phyloP scores from a whole-genome alignment of 30 jellyfish, hydroid and myxozoan genomes.

The Aurelia coerulea region DNA sequence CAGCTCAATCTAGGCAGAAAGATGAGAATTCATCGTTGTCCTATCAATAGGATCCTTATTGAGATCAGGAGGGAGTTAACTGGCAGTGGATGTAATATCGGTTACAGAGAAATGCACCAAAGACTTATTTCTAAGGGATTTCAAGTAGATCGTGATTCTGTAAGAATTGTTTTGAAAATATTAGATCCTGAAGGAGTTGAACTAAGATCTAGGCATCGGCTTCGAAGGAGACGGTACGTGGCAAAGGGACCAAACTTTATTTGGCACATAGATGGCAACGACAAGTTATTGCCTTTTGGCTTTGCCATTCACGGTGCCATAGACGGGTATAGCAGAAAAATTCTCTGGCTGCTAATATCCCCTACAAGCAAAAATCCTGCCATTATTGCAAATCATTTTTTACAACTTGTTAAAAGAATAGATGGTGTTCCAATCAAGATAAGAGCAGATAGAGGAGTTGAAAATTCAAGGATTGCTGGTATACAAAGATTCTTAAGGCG shows the following conservation, averaged over 20 bases:
- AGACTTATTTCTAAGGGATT: constrained; percentile 4
- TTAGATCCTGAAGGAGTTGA: constrained; percentile 10
- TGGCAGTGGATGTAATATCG: constrained; percentile 9
- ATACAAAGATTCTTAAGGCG: constrained; percentile 12
- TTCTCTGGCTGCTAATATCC: constrained; percentile 48
- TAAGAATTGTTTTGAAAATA: neutral
- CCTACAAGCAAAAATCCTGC: constrained; percentile 30
- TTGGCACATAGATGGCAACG: constrained; percentile 52
- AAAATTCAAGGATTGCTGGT: constrained; percentile 39
- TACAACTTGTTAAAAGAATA: constrained; percentile 3
- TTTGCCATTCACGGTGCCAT: constrained; percentile 55
- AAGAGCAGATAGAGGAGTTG: constrained; percentile 48
- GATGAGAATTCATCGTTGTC: neutral
- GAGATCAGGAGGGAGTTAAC: neutral
- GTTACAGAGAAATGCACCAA: constrained; percentile 38
- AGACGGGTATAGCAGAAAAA: constrained; percentile 52
- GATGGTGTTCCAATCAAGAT: constrained; percentile 18
- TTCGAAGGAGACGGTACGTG: constrained; percentile 30
- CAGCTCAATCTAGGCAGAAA: constrained; percentile 21
- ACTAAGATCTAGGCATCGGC: neutral
- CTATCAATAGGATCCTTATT: neutral
- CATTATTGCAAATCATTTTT: neutral
- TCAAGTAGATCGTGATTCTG: constrained; percentile 21
- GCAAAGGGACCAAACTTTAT: constrained; percentile 47
- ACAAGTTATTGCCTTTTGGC: constrained; percentile 47